Conservation (phyloP, 2,797 vertebrate species). For the Gymnodraco acuticeps region DNA sequence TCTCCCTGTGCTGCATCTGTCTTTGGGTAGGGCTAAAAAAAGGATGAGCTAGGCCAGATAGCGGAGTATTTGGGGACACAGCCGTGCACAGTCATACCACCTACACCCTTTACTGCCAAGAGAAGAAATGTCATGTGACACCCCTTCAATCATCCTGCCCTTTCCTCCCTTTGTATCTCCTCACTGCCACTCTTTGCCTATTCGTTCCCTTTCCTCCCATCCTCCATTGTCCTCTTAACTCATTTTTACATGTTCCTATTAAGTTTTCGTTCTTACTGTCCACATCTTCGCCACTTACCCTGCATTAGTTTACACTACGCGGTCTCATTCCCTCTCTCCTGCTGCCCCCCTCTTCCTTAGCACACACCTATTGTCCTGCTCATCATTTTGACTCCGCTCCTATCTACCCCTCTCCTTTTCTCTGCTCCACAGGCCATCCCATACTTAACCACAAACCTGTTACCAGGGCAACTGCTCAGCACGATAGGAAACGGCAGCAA, state of each 20-base stretch:
- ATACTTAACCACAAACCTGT: slow-evolving; percentile 59
- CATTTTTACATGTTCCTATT: not conserved
- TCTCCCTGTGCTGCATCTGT: slow-evolving; percentile 18
- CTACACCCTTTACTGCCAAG: slow-evolving; percentile 6
- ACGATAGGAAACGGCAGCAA: slow-evolving; percentile 60
- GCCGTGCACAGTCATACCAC: slow-evolving; percentile 28
- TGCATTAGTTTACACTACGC: slow-evolving; percentile 6
- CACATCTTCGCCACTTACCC: not conserved
- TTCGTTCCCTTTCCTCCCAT: not conserved
- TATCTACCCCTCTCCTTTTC: slow-evolving; percentile 26
- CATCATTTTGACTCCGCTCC: slow-evolving; percentile 17
- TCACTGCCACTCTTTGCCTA: slow-evolving; percentile 20
- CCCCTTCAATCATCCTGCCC: slow-evolving; percentile 17
- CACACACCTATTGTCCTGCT: slow-evolving; percentile 10
- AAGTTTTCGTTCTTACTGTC: not conserved
- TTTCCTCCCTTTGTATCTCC: not conserved
- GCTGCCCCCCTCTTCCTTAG: not conserved
- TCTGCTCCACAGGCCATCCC: slow-evolving; percentile 45
- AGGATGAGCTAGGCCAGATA: slow-evolving; percentile 40
- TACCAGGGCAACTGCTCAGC: slow-evolving; percentile 64
- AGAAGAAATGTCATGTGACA: slow-evolving; percentile 26
- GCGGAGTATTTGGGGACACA: slow-evolving; percentile 12
- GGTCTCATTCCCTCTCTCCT: slow-evolving; percentile 2
- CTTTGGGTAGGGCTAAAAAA: slow-evolving; percentile 48
- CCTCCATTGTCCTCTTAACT: slow-evolving; percentile 11